Base-by-base conservation (phyloP, 2,113 vertebrate genomes). In the Erythrocercus mccallii region DNA sequence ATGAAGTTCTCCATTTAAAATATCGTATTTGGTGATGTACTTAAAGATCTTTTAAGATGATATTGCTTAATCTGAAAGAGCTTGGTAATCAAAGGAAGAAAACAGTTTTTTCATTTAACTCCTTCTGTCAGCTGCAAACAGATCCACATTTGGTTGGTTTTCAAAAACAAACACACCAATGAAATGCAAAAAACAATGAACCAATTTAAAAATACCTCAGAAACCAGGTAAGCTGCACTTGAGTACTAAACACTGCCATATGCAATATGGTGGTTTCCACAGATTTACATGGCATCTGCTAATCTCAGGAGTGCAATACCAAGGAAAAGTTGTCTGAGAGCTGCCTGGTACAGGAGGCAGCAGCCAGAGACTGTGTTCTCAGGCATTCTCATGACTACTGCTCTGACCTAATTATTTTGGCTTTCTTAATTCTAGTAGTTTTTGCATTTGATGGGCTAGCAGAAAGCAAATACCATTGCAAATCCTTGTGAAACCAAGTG, bases 51-150 rank as follows among this genome's bases (percentile, higher is more conserved):
- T 85, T 76, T 82, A 89, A 65, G 45, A 48, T 2, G 1, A 57
- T 72, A 64, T 8, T 68, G 7, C 18, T 42, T 85, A 50, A 81
- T 85, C 81, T 91, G 57, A 91, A 95, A 87, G n/a, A 72, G 33
- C 16, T 85, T 61, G 30, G 16, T 79, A 76, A 93, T 66, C 31
- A 82, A 89, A 74, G 47, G 44, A 54, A 86, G 11, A 81, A 81
- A 92, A 57, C 4, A 30, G 20, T 28, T 61, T 69, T 93, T 94
- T 58, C 24, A 45, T 40, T 38, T 90, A 60, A 47, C 16, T 81
- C 44, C 18, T 68, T 66, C 70, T 17, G 25, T 65, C 77, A 68
- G 5, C 48, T 90, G 44, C 14, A 44, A 71, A 74, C 48, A 72
- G 71, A 88, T 87, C 58, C 30, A 50, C 30, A 28, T 61, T 69